phyloP scores from a whole-genome alignment of 2,113 vertebrate genomes.

The Micromys minutus region DNA sequence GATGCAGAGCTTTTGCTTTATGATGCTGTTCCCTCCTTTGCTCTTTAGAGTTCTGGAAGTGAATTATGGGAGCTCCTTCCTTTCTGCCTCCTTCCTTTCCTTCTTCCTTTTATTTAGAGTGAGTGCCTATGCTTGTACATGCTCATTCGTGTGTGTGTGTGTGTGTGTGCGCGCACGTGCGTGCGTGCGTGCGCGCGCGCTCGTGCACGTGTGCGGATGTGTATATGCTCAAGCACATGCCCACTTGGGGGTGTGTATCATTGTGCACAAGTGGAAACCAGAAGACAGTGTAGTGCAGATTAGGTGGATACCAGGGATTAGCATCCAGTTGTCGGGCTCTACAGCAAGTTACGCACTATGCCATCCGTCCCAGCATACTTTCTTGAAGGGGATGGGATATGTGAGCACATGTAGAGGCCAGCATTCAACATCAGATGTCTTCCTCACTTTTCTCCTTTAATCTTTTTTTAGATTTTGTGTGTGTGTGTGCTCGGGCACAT shows the following conservation, averaged over 20 bases:
- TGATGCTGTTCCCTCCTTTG: neutral
- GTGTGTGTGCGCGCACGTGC: no score
- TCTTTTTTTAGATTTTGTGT: neutral
- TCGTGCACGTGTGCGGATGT: no score
- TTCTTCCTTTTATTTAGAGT: neutral
- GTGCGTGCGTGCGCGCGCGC: no score
- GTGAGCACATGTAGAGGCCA: neutral
- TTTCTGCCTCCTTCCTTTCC: neutral
- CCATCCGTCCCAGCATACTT: neutral
- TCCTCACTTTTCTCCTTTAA: neutral
- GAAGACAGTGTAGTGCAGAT: neutral
- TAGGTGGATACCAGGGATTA: no score
- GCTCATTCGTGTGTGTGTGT: neutral
- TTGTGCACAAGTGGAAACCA: neutral
- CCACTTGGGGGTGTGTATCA: neutral
- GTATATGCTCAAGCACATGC: neutral
- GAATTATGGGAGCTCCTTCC: neutral
- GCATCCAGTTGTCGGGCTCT: no score
- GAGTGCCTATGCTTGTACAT: neutral
- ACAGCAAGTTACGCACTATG: neutral
- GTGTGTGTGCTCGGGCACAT: no score
- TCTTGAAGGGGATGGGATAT: neutral
- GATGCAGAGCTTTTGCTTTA: neutral
- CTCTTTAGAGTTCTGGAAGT: neutral
- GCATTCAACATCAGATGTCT: neutral